These are phyloP conservation scores for Polia nebulosa DNA, from an alignment of 2,888 invertebrate species.

Conservation along the genomic window DNA sequence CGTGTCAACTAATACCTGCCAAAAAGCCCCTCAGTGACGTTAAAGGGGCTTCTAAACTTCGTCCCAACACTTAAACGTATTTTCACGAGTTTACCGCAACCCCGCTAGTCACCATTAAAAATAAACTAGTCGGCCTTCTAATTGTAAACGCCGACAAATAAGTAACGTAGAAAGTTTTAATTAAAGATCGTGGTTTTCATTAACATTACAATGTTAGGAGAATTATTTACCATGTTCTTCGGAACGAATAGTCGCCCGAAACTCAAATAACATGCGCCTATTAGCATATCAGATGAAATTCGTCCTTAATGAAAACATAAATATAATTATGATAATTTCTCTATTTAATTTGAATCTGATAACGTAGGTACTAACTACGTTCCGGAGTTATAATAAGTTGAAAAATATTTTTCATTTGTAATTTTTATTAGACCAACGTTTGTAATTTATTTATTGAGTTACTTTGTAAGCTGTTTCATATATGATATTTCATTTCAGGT, in stretches of 20 bases:
- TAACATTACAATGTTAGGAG: constrained; percentile 65
- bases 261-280: constrained; percentile 32
- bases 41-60: constrained; percentile 42
- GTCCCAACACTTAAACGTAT: constrained; percentile 38
- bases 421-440: neutral
- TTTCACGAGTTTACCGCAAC: constrained; percentile 41
- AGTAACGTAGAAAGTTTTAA: constrained; percentile 71
- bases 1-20: constrained; percentile 39
- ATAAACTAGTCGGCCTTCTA: constrained; percentile 56
- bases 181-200: constrained; percentile 73
- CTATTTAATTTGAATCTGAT: constrained; percentile 24
- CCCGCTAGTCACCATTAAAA: constrained; percentile 44
- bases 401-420: neutral
- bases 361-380: no score
- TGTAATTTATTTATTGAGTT: neutral
- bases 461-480: constrained; percentile 4
- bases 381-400: constrained; percentile 23
- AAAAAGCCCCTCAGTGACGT: constrained; percentile 28
- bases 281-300: constrained; percentile 33
- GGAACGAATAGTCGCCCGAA: constrained; percentile 26
- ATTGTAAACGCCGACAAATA: constrained; percentile 58
- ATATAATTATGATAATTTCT: constrained; percentile 39
- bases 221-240: constrained; percentile 58
- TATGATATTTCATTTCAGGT: neutral
- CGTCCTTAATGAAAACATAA: constrained; percentile 39